Evolutionary conservation across 2,797 vertebrate genomes (phyloP), one percentile per base, ranked within the genome.

Genomic region (Chelmon rostratus): DNA sequence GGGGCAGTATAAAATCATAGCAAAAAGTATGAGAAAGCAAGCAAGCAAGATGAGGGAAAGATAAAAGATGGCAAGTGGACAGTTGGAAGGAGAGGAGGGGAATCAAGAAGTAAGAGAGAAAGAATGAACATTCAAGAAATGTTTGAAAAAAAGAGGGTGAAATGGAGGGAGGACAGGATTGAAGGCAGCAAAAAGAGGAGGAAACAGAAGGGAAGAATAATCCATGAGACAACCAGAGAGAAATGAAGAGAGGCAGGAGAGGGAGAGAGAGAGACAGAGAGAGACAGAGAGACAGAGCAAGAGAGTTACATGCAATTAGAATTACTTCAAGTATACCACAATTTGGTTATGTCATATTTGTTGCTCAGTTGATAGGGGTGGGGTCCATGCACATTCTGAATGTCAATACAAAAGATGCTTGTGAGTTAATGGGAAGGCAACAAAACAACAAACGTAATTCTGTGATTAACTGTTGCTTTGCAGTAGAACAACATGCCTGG

Each of bases 221-320:
- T 83, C 49, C 86, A 88, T 82, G 61, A 82, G 61, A 94, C 15
- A 85, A 73, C 42, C 46, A 67, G 64, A 74, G 33, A 62, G 19
- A 82, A 28, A 49, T 23, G 38, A 61, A 58, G 44, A 63, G 42
- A 47, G 11, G 40, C 8, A 73, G 13, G 86, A 75, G n/a, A 86
- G 40, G 80, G 61, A 84, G 46, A 79, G 53, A 87, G 25, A 90
- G 28, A 88, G 46, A 81, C 53, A 86, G n/a, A 90, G 28, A 86
- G 46, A 83, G 72, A 87, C 46, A 87, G 74, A 83, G 84, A 87
- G 93, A 96, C 90, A 96, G 95, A 96, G 96, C 95, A 93, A 92
- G 90, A 94, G 91, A 95, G 87, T 96, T 94, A 98, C 97, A 97
- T 99, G 98, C 98, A 94, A 97, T 98, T 98, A 98, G 96, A 96